Evolutionary conservation across 1,140 invertebrate genomes (phyloP).

Genomic region (Nebria ingens): DNA sequence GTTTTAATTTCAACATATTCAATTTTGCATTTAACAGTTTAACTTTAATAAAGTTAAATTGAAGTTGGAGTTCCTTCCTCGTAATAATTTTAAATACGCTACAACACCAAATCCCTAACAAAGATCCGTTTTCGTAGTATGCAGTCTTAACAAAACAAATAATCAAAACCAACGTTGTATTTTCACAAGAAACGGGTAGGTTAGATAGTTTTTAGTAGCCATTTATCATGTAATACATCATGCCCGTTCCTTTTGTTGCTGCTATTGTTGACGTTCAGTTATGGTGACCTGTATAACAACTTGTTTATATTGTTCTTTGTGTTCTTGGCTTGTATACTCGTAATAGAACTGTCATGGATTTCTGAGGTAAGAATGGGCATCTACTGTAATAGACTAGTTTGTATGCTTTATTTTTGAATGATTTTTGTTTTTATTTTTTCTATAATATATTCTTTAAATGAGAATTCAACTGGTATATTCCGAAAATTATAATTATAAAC

Average conservation of each 20-base stretch:
- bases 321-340: no score
- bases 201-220: conserved; percentile 3
- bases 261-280: background rate
- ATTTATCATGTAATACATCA: conserved; percentile 7
- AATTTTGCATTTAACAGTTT: no score
- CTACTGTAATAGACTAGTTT: no score
- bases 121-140: no score
- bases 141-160: conserved; percentile 2
- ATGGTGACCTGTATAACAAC: background rate
- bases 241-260: background rate
- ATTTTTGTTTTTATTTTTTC: background rate
- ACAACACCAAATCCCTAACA: no score
- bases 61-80: no score
- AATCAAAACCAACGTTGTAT: background rate
- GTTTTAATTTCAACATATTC: no score
- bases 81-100: no score
- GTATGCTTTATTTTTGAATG: background rate
- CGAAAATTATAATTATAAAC: no score
- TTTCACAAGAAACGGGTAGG: conserved; percentile 6
- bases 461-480: no score
- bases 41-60: no score
- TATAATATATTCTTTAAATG: no score
- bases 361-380: background rate
- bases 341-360: conserved; percentile 1
- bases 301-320: background rate